Evolutionary conservation across 2,113 vertebrate genomes (phyloP).

Genomic region (Scomber scombrus): DNA sequence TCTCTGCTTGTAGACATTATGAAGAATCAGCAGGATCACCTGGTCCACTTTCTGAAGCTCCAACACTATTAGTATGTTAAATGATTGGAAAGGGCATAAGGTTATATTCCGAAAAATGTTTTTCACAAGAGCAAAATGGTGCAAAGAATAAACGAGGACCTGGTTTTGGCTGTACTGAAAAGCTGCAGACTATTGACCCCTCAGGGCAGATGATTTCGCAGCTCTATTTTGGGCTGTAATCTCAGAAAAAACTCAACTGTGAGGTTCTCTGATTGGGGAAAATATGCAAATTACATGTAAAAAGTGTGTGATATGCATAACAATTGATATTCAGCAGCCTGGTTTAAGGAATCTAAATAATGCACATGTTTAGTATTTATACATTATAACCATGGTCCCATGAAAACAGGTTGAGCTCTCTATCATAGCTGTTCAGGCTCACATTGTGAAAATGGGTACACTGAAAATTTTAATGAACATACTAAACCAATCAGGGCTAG

Average conservation of each 20-base stretch:
- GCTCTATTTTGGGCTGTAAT: neutral
- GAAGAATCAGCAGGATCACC: neutral
- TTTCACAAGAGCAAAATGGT: neutral
- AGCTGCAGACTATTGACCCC: constrained; percentile 35
- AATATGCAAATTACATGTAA: neutral
- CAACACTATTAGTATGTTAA: neutral
- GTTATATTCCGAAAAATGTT: neutral
- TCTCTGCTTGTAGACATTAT: neutral
- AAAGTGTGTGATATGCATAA: neutral
- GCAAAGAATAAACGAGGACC: neutral
- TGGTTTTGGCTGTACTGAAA: neutral
- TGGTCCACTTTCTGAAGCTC: neutral
- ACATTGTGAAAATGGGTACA: neutral
- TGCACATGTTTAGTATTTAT: neutral
- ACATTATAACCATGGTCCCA: neutral
- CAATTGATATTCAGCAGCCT: neutral
- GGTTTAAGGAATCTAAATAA: constrained; percentile 3
- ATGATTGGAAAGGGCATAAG: neutral
- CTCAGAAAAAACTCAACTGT: neutral
- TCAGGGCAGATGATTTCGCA: constrained; percentile 1
- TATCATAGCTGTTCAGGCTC: neutral
- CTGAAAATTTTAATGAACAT: constrained; percentile 5
- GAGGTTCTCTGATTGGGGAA: neutral
- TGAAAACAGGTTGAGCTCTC: neutral
- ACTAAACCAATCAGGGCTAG: neutral